Conservation (phyloP, 2,888 invertebrate species). For the Iphiclides podalirius region DNA sequence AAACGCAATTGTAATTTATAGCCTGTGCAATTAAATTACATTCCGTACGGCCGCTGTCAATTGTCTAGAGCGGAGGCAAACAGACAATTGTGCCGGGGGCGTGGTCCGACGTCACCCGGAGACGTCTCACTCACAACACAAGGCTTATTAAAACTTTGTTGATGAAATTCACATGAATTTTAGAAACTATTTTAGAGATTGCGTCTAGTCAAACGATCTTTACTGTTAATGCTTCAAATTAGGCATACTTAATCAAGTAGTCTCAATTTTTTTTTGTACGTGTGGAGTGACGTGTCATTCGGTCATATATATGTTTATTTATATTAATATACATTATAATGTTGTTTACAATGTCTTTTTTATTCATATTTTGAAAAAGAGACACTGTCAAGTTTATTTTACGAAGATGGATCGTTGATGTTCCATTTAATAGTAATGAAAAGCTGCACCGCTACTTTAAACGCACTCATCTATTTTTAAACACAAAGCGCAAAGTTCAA, state of each 20-base stretch:
- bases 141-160: constrained; percentile 14
- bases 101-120: constrained; percentile 35
- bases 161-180: neutral
- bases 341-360: too few relatives aligned
- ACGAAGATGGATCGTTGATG: constrained; percentile 10
- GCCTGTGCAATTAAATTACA: constrained; percentile 7
- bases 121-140: constrained; percentile 17
- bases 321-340: neutral
- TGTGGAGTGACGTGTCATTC: too few relatives aligned
- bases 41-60: neutral
- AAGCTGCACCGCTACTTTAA: constrained; percentile 4
- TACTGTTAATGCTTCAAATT: too few relatives aligned
- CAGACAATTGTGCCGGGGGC: constrained; percentile 28
- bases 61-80: neutral
- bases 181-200: too few relatives aligned
- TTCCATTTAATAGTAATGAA: constrained; percentile 9
- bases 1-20: neutral
- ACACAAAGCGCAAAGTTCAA: constrained; percentile 23
- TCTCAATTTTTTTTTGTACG: too few relatives aligned
- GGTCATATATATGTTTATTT: too few relatives aligned
- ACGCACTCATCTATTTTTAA: constrained; percentile 20
- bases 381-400: neutral
- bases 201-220: too few relatives aligned
- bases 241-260: too few relatives aligned
- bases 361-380: too few relatives aligned